A percentile compares a stretch with the other conserved stretches of the same genome.
Evolutionary conservation across 1,140 invertebrate species (phyloP).

Genomic region (Harpegnathos saltator): DNA sequence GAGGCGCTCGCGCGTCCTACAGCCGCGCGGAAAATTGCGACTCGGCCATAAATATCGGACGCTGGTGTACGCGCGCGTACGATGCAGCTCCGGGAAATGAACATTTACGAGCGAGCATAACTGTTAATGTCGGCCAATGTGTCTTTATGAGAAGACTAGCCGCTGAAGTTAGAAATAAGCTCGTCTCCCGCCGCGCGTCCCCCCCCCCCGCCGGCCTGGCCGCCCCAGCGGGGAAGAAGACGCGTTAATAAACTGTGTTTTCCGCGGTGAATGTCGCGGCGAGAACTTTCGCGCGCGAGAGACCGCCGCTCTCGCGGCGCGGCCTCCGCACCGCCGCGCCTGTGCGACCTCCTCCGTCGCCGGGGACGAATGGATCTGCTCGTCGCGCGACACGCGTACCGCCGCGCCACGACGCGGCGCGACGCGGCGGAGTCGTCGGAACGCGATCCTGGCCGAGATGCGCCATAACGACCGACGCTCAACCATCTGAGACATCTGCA

Average conservation of each 20-base stretch:
- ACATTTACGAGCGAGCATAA: slow-evolving; percentile 70
- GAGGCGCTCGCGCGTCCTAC: neutral
- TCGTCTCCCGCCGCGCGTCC: neutral
- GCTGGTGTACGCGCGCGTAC: neutral
- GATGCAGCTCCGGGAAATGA: slow-evolving; percentile 60
- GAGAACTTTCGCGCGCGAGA: slow-evolving; percentile 5
- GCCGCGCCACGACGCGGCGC: no score
- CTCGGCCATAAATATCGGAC: slow-evolving; percentile 66
- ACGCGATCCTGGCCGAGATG: slow-evolving; percentile 27
- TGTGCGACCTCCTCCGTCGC: neutral
- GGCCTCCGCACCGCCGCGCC: no score
- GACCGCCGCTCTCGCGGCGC: no score
- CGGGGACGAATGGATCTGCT: slow-evolving; percentile 15
- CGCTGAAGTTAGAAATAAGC: slow-evolving; percentile 51
- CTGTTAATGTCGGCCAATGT: slow-evolving; percentile 68
- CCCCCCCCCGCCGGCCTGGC: no score
- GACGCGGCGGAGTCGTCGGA: neutral
- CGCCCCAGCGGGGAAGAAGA: no score
- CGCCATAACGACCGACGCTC: slow-evolving; percentile 48
- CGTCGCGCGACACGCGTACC: neutral
- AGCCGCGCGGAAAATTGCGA: slow-evolving; percentile 61
- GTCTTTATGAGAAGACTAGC: slow-evolving; percentile 62
- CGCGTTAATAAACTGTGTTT: slow-evolving; percentile 15
- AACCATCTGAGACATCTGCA: slow-evolving; percentile 23
- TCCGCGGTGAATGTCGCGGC: slow-evolving; percentile 7